Percentiles rank a stretch among this genome's conserved stretches.
Evolutionary conservation across 2,113 vertebrate species (phyloP).

Genomic region (Callopanchax toddi): DNA sequence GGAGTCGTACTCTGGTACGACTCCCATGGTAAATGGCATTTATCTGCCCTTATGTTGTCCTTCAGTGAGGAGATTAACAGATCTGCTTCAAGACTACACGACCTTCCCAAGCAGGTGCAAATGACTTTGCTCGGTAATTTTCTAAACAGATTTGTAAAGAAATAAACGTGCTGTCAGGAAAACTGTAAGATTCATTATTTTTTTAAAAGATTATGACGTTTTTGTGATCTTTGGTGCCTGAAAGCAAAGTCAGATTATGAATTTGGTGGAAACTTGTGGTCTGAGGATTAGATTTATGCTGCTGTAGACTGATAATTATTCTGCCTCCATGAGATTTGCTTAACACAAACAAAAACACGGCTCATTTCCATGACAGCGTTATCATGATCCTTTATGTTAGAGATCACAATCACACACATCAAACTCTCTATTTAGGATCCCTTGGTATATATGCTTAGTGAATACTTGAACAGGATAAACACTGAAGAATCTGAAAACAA

Average conservation of each 20-base stretch:
- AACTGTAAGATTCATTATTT: slow-evolving; percentile 30
- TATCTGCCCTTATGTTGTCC: slow-evolving; percentile 70
- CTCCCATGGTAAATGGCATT: slow-evolving; percentile 62
- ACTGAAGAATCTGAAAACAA: slow-evolving; percentile 50
- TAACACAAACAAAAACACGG: slow-evolving; percentile 25
- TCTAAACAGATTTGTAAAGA: slow-evolving; percentile 18
- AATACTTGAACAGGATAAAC: slow-evolving; percentile 52
- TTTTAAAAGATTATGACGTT: background rate
- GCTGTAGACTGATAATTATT: background rate
- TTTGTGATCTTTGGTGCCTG: too few species aligned
- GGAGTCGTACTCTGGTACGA: slow-evolving; percentile 48
- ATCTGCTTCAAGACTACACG: slow-evolving; percentile 46
- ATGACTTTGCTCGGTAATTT: slow-evolving; percentile 28
- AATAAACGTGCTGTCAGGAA: slow-evolving; percentile 25
- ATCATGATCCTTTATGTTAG: slow-evolving; percentile 38
- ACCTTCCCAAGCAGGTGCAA: slow-evolving; percentile 42
- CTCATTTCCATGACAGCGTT: slow-evolving; percentile 33
- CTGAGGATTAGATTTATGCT: background rate
- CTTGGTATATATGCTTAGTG: slow-evolving; percentile 10
- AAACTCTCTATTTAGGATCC: slow-evolving; percentile 10
- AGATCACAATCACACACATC: slow-evolving; percentile 23
- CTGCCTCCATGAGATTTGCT: background rate
- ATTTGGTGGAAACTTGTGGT: too few species aligned
- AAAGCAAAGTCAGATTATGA: too few species aligned
- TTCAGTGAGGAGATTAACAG: slow-evolving; percentile 58